phyloP scores from a whole-genome alignment of 2,888 invertebrate genomes.

The Cosmia pyralina region DNA sequence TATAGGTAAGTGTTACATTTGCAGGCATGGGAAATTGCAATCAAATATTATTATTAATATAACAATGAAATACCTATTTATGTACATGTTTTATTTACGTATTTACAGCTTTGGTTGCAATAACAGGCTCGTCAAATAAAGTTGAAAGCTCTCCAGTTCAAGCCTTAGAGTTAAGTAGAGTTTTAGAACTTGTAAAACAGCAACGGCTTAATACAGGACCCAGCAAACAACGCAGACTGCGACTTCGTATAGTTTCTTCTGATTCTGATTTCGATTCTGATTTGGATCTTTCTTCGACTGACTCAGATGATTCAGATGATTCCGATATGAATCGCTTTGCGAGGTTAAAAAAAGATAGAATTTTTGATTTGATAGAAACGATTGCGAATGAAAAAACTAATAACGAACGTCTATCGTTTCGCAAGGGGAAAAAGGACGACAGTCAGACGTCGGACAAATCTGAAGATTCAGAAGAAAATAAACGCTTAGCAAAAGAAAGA shows the following conservation, averaged over 20 bases:
- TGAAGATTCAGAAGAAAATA: constrained; percentile 16
- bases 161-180: constrained; percentile 33
- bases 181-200: constrained; percentile 46
- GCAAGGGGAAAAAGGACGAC: background rate
- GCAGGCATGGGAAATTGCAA: constrained; percentile 3
- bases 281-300: constrained; percentile 25
- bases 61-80: background rate
- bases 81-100: background rate
- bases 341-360: constrained; percentile 57
- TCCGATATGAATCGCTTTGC: constrained; percentile 48
- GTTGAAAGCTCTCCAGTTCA: constrained; percentile 21
- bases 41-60: background rate
- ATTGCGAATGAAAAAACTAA: constrained; percentile 30
- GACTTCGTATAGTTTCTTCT: constrained; percentile 10
- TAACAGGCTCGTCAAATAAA: constrained; percentile 30
- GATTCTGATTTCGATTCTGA: constrained; percentile 32
- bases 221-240: constrained; percentile 15
- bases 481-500: constrained; percentile 18
- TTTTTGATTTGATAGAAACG: constrained; percentile 64
- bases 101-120: constrained; percentile 51
- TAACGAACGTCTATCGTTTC: background rate
- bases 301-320: constrained; percentile 38
- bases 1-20: constrained; percentile 67
- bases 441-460: constrained; percentile 11
- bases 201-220: background rate